phyloP scores from a whole-genome alignment of 2,888 invertebrate species.

The Eupithecia vulgata region DNA sequence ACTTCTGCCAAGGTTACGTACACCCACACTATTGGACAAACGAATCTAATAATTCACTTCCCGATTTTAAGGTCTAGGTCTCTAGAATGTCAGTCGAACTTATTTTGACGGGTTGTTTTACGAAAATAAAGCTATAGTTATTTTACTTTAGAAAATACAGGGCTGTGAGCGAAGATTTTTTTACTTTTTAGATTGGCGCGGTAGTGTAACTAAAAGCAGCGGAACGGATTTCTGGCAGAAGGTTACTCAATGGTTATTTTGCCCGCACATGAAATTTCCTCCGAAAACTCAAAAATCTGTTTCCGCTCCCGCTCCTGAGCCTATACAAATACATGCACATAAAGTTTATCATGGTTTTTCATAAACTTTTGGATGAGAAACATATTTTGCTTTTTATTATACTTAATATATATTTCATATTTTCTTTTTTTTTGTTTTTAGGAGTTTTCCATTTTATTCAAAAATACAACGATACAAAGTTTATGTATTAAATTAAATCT shows the following conservation, averaged over 20 bases:
- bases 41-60: conserved; percentile 27
- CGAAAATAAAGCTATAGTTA: neutral
- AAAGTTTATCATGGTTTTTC: no score
- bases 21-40: conserved; percentile 57
- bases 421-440: no score
- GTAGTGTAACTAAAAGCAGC: neutral
- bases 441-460: no score
- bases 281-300: neutral
- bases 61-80: conserved; percentile 33
- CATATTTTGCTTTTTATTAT: no score
- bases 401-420: no score
- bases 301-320: no score
- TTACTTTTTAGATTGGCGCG: neutral
- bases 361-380: no score
- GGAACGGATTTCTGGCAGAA: neutral
- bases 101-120: neutral
- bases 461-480: no score
- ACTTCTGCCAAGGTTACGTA: conserved; percentile 63
- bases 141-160: neutral
- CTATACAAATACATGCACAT: no score
- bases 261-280: neutral
- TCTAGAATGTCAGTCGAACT: neutral
- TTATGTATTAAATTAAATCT: no score
- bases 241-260: neutral
- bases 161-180: neutral